These are phyloP conservation scores for Schrankia costaestrigalis DNA, from an alignment of 2,888 invertebrate species.

Conservation along the genomic window DNA sequence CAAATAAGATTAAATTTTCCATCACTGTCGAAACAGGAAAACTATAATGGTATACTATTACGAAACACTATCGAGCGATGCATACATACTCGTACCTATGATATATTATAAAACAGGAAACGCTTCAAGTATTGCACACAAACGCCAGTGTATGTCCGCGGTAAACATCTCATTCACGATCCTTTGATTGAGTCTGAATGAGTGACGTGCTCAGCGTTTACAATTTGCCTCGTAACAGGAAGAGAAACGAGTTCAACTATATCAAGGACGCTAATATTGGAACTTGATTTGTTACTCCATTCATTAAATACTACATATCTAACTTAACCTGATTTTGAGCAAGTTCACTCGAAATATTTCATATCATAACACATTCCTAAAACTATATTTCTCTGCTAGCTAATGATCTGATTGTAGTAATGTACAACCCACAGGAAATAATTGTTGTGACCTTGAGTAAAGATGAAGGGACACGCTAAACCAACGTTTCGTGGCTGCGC, in stretches of 20 bases:
- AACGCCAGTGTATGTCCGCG: conserved; percentile 43
- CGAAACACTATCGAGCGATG: conserved; percentile 16
- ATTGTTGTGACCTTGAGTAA: conserved; percentile 56
- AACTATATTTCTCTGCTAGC: conserved; percentile 26
- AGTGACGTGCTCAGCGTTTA: conserved; percentile 74
- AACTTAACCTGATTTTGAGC: conserved; percentile 29
- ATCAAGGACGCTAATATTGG: conserved; percentile 71
- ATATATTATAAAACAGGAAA: conserved; percentile 58
- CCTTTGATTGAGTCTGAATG: conserved; percentile 76
- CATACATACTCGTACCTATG: conserved; percentile 21
- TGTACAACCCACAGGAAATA: no score
- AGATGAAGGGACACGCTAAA: conserved; percentile 62
- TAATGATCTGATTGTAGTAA: no score
- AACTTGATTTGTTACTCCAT: conserved; percentile 53
- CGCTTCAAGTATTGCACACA: conserved; percentile 47
- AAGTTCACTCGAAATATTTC: conserved; percentile 12
- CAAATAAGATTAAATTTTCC: conserved; percentile 7
- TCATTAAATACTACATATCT: conserved; percentile 31
- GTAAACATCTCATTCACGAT: conserved; percentile 76
- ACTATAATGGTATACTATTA: conserved; percentile 14
- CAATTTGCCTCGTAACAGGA: conserved; percentile 70
- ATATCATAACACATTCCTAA: conserved; percentile 14
- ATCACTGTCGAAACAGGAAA: conserved; percentile 13
- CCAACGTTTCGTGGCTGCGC: conserved; percentile 63
- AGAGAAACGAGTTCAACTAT: conserved; percentile 68